These are phyloP conservation scores for Chymomyza amoena DNA, from an alignment of 2,888 invertebrate genomes.

Conservation along the genomic window DNA sequence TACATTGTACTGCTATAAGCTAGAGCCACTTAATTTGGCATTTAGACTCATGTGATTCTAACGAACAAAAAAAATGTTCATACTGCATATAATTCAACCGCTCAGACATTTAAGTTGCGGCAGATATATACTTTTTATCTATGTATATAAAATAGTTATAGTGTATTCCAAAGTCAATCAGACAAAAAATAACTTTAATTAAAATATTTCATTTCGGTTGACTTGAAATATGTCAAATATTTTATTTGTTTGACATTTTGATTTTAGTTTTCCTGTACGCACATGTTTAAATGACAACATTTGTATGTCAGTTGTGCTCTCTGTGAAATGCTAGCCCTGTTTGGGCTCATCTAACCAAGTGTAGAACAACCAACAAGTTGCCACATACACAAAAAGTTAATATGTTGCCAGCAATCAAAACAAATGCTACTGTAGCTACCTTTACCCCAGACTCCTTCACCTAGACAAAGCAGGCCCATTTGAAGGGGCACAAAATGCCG, in stretches of 20 bases:
- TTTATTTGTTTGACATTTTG: background rate
- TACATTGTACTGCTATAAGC: too few relatives aligned
- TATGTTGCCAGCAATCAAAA: background rate
- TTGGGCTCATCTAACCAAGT: background rate
- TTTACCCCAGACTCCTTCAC: constrained; percentile 1
- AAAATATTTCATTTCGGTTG: background rate
- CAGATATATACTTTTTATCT: too few relatives aligned
- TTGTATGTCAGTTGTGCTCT: background rate
- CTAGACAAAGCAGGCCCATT: constrained; percentile 4
- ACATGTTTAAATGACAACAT: background rate
- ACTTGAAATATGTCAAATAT: background rate
- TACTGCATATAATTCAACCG: too few relatives aligned
- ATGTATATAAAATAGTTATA: too few relatives aligned
- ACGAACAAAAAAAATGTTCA: too few relatives aligned
- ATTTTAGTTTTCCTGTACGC: background rate
- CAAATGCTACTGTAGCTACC: constrained; percentile 17
- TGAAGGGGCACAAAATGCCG: background rate
- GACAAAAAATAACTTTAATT: background rate
- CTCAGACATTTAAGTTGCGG: too few relatives aligned
- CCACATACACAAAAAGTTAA: constrained; percentile 12
- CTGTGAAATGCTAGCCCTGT: too few relatives aligned
- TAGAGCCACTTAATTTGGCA: too few relatives aligned
- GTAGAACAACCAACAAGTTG: constrained; percentile 27
- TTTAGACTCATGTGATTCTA: too few relatives aligned
- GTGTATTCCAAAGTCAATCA: too few relatives aligned